Conservation (phyloP, 2,113 vertebrate species). For the Nothocercus julius region DNA sequence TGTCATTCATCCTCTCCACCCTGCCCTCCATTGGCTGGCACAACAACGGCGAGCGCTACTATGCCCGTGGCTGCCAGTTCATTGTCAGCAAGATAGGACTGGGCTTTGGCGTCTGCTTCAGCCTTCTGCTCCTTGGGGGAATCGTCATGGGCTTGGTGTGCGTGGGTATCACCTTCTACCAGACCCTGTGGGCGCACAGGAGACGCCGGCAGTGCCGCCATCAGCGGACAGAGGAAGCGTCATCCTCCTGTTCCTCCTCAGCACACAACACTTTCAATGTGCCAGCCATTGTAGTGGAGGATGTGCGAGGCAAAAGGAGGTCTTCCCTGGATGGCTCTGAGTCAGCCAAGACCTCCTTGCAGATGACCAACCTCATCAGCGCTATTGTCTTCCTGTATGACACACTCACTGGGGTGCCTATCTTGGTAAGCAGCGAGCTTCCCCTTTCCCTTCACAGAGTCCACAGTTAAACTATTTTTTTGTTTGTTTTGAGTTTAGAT, state of each 20-base stretch:
- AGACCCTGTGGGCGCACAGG: slow-evolving; percentile 81
- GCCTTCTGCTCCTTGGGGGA: slow-evolving; percentile 81
- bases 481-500: background rate
- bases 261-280: slow-evolving; percentile 79
- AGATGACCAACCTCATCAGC: slow-evolving; percentile 86
- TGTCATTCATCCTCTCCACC: slow-evolving; percentile 85
- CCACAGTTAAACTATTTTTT: background rate
- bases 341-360: slow-evolving; percentile 84
- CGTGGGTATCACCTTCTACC: slow-evolving; percentile 83
- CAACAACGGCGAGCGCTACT: slow-evolving; percentile 84
- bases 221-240: slow-evolving; percentile 58
- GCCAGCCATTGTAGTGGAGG: slow-evolving; percentile 85
- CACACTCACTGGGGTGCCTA: slow-evolving; percentile 83
- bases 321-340: slow-evolving; percentile 84
- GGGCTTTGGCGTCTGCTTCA: slow-evolving; percentile 84
- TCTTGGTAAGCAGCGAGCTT: slow-evolving; percentile 79
- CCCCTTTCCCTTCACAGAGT: background rate
- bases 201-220: slow-evolving; percentile 72
- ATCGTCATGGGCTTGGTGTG: slow-evolving; percentile 85
- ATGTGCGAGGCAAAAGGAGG: slow-evolving; percentile 82
- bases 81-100: slow-evolving; percentile 85
- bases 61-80: slow-evolving; percentile 83
- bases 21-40: slow-evolving; percentile 86
- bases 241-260: slow-evolving; percentile 51
- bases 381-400: slow-evolving; percentile 86